Evolutionary conservation across 2,888 invertebrate genomes (phyloP).

Genomic region (Hemicrepidius hirtus): DNA sequence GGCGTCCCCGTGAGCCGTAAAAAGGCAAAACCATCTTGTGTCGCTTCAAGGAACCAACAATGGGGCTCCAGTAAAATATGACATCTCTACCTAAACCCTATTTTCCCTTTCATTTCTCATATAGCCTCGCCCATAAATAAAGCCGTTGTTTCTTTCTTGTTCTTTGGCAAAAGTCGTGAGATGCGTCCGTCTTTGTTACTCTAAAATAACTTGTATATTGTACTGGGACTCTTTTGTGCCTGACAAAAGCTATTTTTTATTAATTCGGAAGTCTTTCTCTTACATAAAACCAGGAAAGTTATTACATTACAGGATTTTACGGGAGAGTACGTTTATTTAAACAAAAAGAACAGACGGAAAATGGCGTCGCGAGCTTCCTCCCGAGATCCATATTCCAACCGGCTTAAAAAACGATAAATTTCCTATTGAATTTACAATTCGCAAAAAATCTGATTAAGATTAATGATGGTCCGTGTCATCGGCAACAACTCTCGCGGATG

Average conservation of each 20-base stretch:
- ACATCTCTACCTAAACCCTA: conserved; percentile 67
- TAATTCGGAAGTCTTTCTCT: conserved; percentile 38
- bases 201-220: conserved; percentile 44
- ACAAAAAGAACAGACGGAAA: conserved; percentile 10
- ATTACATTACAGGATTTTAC: conserved; percentile 1
- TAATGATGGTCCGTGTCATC: conserved; percentile 32
- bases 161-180: conserved; percentile 30
- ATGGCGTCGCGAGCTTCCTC: conserved; percentile 1
- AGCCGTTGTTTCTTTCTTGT: conserved; percentile 38
- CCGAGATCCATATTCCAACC: not conserved
- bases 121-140: conserved; percentile 64
- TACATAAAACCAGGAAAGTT: conserved; percentile 29
- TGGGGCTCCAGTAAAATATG: conserved; percentile 64
- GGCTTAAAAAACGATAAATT: conserved; percentile 33
- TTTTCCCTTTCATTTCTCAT: conserved; percentile 69
- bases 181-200: conserved; percentile 25
- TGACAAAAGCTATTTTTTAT: conserved; percentile 43
- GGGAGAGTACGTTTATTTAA: conserved; percentile 12
- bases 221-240: conserved; percentile 38
- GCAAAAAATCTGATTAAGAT: conserved; percentile 39
- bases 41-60: conserved; percentile 60
- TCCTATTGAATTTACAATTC: conserved; percentile 34
- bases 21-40: conserved; percentile 39
- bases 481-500: conserved; percentile 20
- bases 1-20: conserved; percentile 13